Base-by-base conservation (phyloP, 2,888 invertebrate species). In the Reticulitermes lucifugus region DNA sequence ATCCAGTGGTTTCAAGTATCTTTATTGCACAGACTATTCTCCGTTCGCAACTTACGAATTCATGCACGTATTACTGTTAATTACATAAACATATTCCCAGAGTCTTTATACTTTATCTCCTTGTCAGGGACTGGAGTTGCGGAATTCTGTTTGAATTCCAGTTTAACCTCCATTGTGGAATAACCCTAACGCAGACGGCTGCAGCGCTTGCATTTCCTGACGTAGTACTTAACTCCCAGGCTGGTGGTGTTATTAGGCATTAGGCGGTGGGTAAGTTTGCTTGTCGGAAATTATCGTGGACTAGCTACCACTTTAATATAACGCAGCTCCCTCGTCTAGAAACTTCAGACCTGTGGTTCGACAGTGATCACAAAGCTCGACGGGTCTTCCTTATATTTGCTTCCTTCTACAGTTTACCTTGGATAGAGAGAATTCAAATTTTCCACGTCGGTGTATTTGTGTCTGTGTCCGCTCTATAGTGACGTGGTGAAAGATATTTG, bases 221-320 rank as follows among this genome's bases (percentile, higher is more conserved):
- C 25, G 77, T n/a, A n/a, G 46, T 79, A 29, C 59, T 59, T 77
- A 46, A 46, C 43, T 46, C 10, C 5, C 1, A 25, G 6, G 46
- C 77, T 77, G 51, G 14, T 9, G 29, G 59, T 35, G 59, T 79
- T 79, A 79, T 59, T 79, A 59, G 9, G 59, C 59, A 51, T 79
- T 79, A 79, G n/a, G 25, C 21, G 75, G 79, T 10, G 5, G n/a
- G 25, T 29, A 35, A 71, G 71, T 71, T 71, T 71, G 60, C 60
- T 60, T 60, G 60, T 60, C 60, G 60, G 71, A 71, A 71, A 71
- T 71, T 71, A 71, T 71, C 71, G 71, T 18, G 71, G 29, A 29
- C 71, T 35, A 60, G 60, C 6, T 60, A 25, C 71, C 71, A 25
- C 35, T 71, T 71, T 71, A 71, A 71, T 29, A 9, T 71, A 29